Base-by-base conservation (phyloP, 2,797 vertebrate species). In the Sebastes matsubarae region DNA sequence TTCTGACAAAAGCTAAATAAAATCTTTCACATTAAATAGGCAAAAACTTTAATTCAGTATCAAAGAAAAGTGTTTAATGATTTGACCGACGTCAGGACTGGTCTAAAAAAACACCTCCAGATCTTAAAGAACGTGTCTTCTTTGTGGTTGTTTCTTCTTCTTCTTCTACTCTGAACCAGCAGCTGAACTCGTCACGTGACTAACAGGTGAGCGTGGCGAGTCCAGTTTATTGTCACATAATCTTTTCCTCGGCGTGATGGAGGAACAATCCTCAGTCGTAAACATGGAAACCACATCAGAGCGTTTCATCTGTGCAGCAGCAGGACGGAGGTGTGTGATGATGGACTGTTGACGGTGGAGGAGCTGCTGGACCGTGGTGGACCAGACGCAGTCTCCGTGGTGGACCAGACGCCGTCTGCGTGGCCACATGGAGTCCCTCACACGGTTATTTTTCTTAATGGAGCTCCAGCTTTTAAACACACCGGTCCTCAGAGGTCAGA, bases 401-500 rank as follows among this genome's bases (percentile, higher is more conserved):
- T 34, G 71, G 55, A 52, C 72, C 69, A 65, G 58, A 58, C 20
- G 42, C 30, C 6, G 32, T 57, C 30, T 93, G 75, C 89, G 63
- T 70, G 87, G 88, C 73, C 93, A 94, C 90, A 89, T 93, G 92
- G 57, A 73, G 52, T 54, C 71, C 22, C 29, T 76, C 63, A 29
- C 58, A 24, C 14, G 66, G 24, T 87, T 89, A 84, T 92, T 94
- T 87, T 92, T 93, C 87, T 91, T 86, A 75, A 86, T 70, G 83
- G 83, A 73, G 81, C 83, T 84, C 66, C 60, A 73, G 80, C 6
- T 75, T 89, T 85, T 79, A 75, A 72, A 87, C 74, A 58, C 50
- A 46, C 14, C 52, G 52, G 84, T 84, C 77, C 68, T 84, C 58
- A 32, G 66, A 29, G 67, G 42, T 74, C 54, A 14, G 30, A 57